A percentile compares a stretch with the other conserved stretches of the same genome.
Evolutionary conservation across 2,797 vertebrate genomes (phyloP).

Genomic region (Lithobates pipiens): DNA sequence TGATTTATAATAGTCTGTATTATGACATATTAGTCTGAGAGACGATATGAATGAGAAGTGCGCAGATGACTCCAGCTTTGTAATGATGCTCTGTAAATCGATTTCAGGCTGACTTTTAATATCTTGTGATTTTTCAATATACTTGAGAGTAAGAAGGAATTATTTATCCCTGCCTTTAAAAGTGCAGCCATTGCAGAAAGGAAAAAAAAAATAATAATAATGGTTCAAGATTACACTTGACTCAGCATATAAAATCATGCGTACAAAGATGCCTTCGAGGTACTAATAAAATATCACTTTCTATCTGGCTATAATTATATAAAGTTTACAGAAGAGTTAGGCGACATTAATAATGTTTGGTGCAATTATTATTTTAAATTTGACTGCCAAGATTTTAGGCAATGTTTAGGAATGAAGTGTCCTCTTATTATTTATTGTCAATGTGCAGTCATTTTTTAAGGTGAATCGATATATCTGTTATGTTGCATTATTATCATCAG

Average conservation of each 20-base stretch:
- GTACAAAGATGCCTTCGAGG: slow-evolving; percentile 50
- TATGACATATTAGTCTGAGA: not conserved
- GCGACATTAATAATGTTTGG: slow-evolving; percentile 2
- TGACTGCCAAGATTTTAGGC: too few relatives aligned
- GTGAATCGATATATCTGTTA: too few relatives aligned
- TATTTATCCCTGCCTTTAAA: slow-evolving; percentile 59
- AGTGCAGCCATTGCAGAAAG: slow-evolving; percentile 50
- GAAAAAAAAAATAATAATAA: slow-evolving; percentile 1
- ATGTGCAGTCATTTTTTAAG: too few relatives aligned
- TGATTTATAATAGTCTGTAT: not conserved
- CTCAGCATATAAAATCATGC: slow-evolving; percentile 47
- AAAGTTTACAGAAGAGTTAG: slow-evolving; percentile 27
- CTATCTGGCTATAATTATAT: slow-evolving; percentile 31
- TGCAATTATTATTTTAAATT: slow-evolving; percentile 8
- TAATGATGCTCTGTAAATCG: slow-evolving; percentile 45
- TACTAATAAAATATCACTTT: slow-evolving; percentile 52
- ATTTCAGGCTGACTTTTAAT: slow-evolving; percentile 48
- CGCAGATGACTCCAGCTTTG: not conserved
- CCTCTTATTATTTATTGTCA: too few relatives aligned
- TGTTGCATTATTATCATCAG: too few relatives aligned
- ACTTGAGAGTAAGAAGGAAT: slow-evolving; percentile 52
- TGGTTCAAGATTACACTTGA: slow-evolving; percentile 35
- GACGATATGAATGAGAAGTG: slow-evolving; percentile 26
- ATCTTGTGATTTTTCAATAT: slow-evolving; percentile 59
- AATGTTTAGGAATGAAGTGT: too few relatives aligned